Evolutionary conservation across 1,140 invertebrate genomes (phyloP).

Genomic region (Heterodera carotae): DNA sequence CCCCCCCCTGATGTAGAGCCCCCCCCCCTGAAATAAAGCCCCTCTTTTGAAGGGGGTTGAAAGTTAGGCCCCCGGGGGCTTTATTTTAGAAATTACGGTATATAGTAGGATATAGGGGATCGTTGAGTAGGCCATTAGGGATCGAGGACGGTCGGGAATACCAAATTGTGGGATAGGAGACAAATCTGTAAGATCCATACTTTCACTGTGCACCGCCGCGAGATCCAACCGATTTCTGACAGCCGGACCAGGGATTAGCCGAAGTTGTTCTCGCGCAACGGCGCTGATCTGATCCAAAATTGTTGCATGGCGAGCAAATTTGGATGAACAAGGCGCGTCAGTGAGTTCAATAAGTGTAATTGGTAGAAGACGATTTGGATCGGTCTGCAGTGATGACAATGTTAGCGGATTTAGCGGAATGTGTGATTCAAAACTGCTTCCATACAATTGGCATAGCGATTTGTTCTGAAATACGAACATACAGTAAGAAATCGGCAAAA

Average conservation of each 20-base stretch:
- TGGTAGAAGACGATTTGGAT: background rate
- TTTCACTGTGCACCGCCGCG: background rate
- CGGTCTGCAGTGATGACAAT: background rate
- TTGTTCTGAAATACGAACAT: constrained; percentile 5
- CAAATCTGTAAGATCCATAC: too few species aligned
- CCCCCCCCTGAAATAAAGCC: too few species aligned
- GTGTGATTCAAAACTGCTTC: background rate
- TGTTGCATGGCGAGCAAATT: constrained; percentile 7
- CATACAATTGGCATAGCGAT: constrained; percentile 22
- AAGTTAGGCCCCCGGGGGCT: too few species aligned
- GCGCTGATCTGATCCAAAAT: constrained; percentile 1
- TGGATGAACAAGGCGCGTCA: constrained; percentile 13
- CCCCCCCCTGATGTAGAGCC: too few species aligned
- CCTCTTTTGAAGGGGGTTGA: too few species aligned
- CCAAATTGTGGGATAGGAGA: too few species aligned
- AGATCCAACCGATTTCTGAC: background rate
- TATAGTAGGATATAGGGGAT: too few species aligned
- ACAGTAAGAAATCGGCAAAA: too few species aligned
- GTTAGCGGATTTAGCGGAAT: background rate
- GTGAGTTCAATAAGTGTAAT: constrained; percentile 17
- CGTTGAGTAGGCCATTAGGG: too few species aligned
- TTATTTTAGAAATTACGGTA: too few species aligned
- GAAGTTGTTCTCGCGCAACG: background rate
- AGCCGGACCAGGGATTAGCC: background rate
- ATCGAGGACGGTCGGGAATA: too few species aligned